Evolutionary conservation across 1,140 invertebrate species (phyloP).

Genomic region (Drosophila pachea): DNA sequence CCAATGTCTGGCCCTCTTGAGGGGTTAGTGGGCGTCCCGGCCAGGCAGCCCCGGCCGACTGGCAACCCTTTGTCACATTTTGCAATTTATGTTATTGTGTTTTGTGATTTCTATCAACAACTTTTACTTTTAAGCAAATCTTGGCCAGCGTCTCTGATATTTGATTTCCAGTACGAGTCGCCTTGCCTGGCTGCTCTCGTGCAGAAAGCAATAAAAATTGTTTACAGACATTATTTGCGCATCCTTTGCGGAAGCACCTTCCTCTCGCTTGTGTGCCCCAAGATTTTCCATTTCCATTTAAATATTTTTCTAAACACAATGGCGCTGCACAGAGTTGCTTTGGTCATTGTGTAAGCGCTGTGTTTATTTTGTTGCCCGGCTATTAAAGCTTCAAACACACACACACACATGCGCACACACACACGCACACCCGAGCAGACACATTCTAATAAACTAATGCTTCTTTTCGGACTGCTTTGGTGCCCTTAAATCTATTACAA

Average conservation of each 20-base stretch:
- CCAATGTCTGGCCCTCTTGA: conserved; percentile 45
- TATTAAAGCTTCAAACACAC: conserved; percentile 33
- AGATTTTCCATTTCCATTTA: conserved; percentile 70
- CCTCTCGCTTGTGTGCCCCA: conserved; percentile 10
- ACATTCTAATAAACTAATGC: conserved; percentile 72
- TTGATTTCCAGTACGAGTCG: conserved; percentile 21
- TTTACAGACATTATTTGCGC: conserved; percentile 76
- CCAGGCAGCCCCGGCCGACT: not conserved
- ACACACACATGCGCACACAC: conserved; percentile 1
- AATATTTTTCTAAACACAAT: conserved; percentile 59
- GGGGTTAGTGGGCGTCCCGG: conserved; percentile 16
- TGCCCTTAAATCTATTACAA: conserved; percentile 48
- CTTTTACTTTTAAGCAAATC: conserved; percentile 74
- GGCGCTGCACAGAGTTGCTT: conserved; percentile 38
- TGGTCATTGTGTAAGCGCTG: conserved; percentile 29
- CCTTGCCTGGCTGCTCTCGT: conserved; percentile 25
- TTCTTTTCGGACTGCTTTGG: conserved; percentile 46
- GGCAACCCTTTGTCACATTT: conserved; percentile 73
- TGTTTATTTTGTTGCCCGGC: conserved; percentile 40
- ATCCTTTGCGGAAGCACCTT: conserved; percentile 73
- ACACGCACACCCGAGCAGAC: conserved; percentile 4
- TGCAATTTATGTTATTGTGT: conserved; percentile 74
- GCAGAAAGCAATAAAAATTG: conserved; percentile 78
- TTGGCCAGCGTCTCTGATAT: conserved; percentile 7
- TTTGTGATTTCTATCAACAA: conserved; percentile 76